Evolutionary conservation across 1,140 invertebrate species (phyloP).

Genomic region (Tetranychus urticae): DNA sequence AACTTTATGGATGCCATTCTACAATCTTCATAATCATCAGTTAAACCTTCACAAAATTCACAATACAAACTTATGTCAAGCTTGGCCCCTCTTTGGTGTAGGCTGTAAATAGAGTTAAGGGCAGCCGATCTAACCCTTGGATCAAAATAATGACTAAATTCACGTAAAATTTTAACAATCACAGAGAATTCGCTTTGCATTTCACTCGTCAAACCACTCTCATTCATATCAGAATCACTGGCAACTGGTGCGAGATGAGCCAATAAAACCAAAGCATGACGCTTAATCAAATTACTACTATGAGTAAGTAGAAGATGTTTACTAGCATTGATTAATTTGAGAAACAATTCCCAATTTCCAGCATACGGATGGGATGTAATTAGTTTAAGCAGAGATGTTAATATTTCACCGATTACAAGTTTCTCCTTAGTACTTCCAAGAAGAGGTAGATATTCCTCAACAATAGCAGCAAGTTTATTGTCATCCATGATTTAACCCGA

Average conservation of each 20-base stretch:
- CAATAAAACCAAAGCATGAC: slow-evolving; percentile 36
- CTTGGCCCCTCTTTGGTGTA: slow-evolving; percentile 14
- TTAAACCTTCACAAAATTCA: slow-evolving; percentile 50
- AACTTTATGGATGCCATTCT: slow-evolving; percentile 57
- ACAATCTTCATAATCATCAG: slow-evolving; percentile 85
- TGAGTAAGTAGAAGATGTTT: slow-evolving; percentile 27
- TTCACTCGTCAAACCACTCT: not conserved
- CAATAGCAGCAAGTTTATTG: not conserved
- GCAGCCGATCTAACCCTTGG: slow-evolving; percentile 65
- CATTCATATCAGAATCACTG: not conserved
- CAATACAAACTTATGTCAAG: slow-evolving; percentile 52
- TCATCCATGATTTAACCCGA: too few relatives aligned
- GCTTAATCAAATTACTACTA: slow-evolving; percentile 47
- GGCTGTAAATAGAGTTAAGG: slow-evolving; percentile 50
- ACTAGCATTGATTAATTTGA: not conserved
- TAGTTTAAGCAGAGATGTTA: slow-evolving; percentile 2
- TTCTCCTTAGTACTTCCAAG: slow-evolving; percentile 17
- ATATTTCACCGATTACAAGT: slow-evolving; percentile 20
- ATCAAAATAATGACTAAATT: slow-evolving; percentile 64
- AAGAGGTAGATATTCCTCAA: not conserved
- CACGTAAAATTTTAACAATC: slow-evolving; percentile 37
- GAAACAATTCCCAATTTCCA: not conserved
- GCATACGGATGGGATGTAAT: slow-evolving; percentile 13
- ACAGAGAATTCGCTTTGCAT: slow-evolving; percentile 24
- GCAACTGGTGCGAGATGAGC: slow-evolving; percentile 11